These are phyloP conservation scores for Tokudaia muenninki DNA, from an alignment of 2,797 vertebrate genomes.

Conservation along the genomic window DNA sequence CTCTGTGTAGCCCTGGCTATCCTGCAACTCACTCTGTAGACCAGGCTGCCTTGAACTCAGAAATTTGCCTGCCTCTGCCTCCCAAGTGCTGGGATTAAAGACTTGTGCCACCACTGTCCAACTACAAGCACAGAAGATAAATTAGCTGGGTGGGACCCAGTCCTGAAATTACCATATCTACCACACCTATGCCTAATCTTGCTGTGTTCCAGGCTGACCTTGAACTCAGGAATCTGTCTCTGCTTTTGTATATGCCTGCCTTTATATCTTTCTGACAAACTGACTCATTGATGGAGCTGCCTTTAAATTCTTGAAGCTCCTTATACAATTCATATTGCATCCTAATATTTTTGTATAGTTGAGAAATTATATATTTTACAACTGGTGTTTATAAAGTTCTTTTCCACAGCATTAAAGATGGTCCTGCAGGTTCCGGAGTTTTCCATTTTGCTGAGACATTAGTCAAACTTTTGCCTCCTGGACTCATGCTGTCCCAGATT, in stretches of 20 bases:
- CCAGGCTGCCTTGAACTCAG: too few relatives aligned
- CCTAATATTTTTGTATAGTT: neutral
- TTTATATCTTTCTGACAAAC: neutral
- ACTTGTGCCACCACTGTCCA: too few relatives aligned
- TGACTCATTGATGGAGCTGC: neutral
- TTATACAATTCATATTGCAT: neutral
- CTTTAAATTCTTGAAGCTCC: neutral
- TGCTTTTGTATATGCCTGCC: neutral
- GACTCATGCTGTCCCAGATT: neutral
- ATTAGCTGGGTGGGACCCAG: neutral
- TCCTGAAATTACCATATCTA: neutral
- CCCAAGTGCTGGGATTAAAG: too few relatives aligned
- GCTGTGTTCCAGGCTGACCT: neutral
- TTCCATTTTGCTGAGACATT: neutral
- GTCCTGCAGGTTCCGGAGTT: neutral
- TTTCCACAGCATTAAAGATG: neutral
- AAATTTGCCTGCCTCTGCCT: too few relatives aligned
- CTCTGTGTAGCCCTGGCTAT: too few relatives aligned
- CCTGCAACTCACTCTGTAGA: too few relatives aligned
- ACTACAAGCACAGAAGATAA: neutral
- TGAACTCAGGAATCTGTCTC: neutral
- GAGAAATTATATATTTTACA: neutral
- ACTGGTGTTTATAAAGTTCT: neutral
- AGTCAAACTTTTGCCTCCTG: neutral
- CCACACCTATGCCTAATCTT: neutral